Conservation (phyloP, 2,797 vertebrate genomes). For the Tachyglossus aculeatus region DNA sequence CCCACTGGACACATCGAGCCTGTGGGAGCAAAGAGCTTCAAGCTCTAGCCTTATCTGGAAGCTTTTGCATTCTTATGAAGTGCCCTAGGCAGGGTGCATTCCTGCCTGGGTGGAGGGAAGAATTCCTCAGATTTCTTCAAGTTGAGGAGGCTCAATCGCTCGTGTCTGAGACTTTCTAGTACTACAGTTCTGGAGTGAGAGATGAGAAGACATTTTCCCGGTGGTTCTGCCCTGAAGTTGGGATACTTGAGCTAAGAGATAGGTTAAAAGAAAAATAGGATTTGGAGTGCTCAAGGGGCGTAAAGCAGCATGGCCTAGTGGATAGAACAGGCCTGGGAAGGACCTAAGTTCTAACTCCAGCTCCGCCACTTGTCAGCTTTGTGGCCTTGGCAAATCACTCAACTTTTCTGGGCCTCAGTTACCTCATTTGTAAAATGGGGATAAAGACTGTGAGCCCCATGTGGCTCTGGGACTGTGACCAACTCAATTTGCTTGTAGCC, state of each 20-base stretch:
- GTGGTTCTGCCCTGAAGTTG: slow-evolving; percentile 4
- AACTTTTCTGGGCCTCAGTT: no score
- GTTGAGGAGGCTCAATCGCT: slow-evolving; percentile 7
- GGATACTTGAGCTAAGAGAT: background rate
- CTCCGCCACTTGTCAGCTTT: no score
- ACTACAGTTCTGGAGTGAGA: slow-evolving; percentile 9
- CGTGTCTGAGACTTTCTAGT: background rate
- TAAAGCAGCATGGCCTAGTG: no score
- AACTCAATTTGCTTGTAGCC: no score
- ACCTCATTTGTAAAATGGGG: no score
- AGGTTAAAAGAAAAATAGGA: background rate
- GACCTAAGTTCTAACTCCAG: no score
- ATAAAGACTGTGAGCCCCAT: no score
- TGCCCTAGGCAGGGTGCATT: slow-evolving; percentile 47
- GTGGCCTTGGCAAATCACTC: no score
- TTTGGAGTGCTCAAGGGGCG: no score
- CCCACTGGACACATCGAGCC: background rate
- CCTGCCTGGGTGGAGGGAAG: slow-evolving; percentile 40
- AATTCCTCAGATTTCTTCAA: slow-evolving; percentile 49
- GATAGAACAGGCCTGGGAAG: background rate
- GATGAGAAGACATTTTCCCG: background rate
- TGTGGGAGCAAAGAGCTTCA: background rate
- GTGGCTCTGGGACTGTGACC: no score
- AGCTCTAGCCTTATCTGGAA: slow-evolving; percentile 20
- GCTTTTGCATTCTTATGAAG: slow-evolving; percentile 31